Base-by-base conservation (phyloP, 2,797 vertebrate genomes). In the Mus minutoides region DNA sequence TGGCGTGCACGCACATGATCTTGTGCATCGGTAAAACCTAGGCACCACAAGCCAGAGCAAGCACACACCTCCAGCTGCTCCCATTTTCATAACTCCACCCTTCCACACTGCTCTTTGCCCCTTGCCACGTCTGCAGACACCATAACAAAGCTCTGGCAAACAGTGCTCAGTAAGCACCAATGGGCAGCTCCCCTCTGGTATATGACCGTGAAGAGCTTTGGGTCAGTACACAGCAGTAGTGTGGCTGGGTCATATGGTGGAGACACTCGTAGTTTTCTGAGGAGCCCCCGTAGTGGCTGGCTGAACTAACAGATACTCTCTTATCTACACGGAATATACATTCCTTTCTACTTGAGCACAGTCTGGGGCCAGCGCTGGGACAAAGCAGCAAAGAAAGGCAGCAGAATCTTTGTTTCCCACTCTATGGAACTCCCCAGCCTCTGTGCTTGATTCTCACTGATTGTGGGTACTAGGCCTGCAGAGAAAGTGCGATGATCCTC, bases 391-490 rank as follows among this genome's bases (percentile, higher is more conserved):
- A 83, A 43, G 77, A 56, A 10, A 60, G 2, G 13, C 77, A 19
- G 58, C 6, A 34, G 54, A 31, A 16, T 22, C 71, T 24, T 54
- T 40, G 31, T 83, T 64, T 40, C 58, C 40, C 52, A 14, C 40
- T 1, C 56, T 1, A 1, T 2, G 12, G 2, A n/a, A 67, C 3
- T 26, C 46, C 22, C 84, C 24, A 37, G 62, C 2, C 19, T 31
- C 76, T 4, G 3, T 34, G 76, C 56, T 13, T 37, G 75, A 71
- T 40, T n/a, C 17, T 52, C 46, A 54, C 49, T 1, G 6, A 34
- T 34, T 43, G 67, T 67, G 84, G 84, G 31, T 6, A 26, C 62
- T 46, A 69, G 64, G 84, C 31, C 76, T 54, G 17, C 16, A 49
- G 64, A 37, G 34, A 21, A 31, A 11, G 46, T 24, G 14, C 26